Evolutionary conservation across 2,797 vertebrate species (phyloP).

Genomic region (Clarias platycephalus): DNA sequence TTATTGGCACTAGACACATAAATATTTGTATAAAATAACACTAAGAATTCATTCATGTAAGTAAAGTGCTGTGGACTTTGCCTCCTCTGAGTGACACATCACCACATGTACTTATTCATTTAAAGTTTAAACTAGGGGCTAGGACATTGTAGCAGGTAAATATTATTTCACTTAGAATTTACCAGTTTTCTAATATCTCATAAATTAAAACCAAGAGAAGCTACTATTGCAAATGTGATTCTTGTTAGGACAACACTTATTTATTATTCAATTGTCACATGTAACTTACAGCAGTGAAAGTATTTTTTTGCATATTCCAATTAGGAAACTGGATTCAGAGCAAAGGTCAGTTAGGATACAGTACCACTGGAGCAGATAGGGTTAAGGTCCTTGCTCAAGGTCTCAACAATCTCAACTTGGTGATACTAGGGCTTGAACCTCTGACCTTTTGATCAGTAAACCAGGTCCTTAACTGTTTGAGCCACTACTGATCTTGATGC

Average conservation of each 20-base stretch:
- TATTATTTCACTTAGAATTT: not conserved
- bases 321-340: too few species aligned
- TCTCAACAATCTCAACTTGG: too few species aligned
- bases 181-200: constrained; percentile 12
- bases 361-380: too few species aligned
- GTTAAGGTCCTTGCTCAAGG: too few species aligned
- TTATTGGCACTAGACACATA: not conserved
- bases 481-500: not conserved
- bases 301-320: too few species aligned
- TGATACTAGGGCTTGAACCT: too few species aligned
- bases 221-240: not conserved
- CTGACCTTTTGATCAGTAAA: too few species aligned
- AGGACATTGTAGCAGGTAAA: not conserved
- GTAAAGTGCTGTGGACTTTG: constrained; percentile 4
- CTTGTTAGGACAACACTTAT: not conserved
- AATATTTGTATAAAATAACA: not conserved
- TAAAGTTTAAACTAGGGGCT: not conserved
- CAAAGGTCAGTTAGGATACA: too few species aligned
- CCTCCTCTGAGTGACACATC: not conserved
- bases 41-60: constrained; percentile 12
- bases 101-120: not conserved
- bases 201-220: not conserved
- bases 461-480: too few species aligned
- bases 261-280: not conserved
- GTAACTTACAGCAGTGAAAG: too few species aligned